phyloP scores from a whole-genome alignment of 2,797 vertebrate genomes.

The Danio jaintianensis region DNA sequence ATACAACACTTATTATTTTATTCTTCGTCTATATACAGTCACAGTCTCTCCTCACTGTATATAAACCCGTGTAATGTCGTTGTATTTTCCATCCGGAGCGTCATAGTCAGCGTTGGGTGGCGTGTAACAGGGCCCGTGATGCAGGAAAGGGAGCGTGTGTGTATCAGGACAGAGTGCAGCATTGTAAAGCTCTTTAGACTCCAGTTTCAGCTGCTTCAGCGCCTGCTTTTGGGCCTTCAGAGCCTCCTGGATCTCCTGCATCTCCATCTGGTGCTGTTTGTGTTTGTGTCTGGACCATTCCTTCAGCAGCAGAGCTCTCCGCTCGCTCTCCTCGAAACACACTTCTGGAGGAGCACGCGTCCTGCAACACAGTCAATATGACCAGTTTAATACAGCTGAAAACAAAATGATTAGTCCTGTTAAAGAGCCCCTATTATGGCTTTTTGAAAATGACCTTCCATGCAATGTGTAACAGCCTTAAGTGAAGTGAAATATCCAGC shows the following conservation, averaged over 20 bases:
- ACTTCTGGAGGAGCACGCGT: conserved; percentile 72
- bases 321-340: conserved; percentile 84
- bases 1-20: background rate
- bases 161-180: conserved; percentile 85
- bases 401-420: too few relatives aligned
- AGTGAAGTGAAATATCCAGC: too few relatives aligned
- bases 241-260: conserved; percentile 74
- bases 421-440: too few relatives aligned
- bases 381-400: too few relatives aligned
- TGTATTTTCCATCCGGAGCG: conserved; percentile 90
- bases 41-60: conserved; percentile 75
- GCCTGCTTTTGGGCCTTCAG: conserved; percentile 87
- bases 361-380: conserved; percentile 70
- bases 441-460: too few relatives aligned
- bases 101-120: conserved; percentile 82
- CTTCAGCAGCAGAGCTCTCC: conserved; percentile 87
- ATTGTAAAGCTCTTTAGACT: conserved; percentile 85
- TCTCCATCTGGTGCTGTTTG: conserved; percentile 83
- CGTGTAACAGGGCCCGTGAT: conserved; percentile 83
- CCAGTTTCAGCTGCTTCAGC: conserved; percentile 84
- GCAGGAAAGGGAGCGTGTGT: conserved; percentile 83
- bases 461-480: too few relatives aligned
- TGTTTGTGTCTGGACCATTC: conserved; percentile 88
- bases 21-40: background rate
- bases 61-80: conserved; percentile 88